Conservation (phyloP, 2,888 invertebrate species). For the Lysandra coridon region DNA sequence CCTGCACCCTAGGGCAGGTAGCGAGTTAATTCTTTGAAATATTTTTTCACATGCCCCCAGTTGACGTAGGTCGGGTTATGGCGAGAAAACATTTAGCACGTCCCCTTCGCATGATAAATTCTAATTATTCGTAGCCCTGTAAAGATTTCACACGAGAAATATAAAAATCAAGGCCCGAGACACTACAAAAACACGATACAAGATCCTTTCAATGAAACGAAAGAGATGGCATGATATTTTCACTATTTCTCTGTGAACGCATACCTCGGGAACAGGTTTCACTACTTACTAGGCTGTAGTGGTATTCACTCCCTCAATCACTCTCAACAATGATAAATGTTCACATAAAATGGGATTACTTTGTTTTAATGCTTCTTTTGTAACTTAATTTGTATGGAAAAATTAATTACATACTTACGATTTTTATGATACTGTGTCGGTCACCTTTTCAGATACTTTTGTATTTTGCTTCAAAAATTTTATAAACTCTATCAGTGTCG, state of each 20-base stretch:
- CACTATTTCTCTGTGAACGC: conserved; percentile 51
- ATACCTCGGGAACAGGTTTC: conserved; percentile 76
- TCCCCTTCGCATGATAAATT: not conserved
- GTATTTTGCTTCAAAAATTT: too few species aligned
- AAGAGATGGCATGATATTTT: conserved; percentile 48
- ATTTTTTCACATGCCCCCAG: conserved; percentile 46
- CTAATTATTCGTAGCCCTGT: not conserved
- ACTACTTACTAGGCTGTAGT: conserved; percentile 60
- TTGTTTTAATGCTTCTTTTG: not conserved
- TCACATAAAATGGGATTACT: conserved; percentile 10
- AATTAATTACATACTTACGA: not conserved
- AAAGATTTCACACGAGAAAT: not conserved
- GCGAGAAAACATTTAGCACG: conserved; percentile 6
- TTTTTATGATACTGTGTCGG: not conserved
- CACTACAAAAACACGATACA: not conserved
- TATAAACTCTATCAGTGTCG: too few species aligned
- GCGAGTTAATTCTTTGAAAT: conserved; percentile 45
- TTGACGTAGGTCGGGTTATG: conserved; percentile 63
- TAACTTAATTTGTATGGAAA: not conserved
- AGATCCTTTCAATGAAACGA: conserved; percentile 45
- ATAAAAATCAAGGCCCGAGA: not conserved
- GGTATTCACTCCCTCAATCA: conserved; percentile 51
- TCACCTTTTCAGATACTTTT: not conserved
- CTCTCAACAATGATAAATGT: conserved; percentile 35
- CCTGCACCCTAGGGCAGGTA: conserved; percentile 42